phyloP scores from a whole-genome alignment of 1,140 invertebrate species.

The Scylla paramamosain region DNA sequence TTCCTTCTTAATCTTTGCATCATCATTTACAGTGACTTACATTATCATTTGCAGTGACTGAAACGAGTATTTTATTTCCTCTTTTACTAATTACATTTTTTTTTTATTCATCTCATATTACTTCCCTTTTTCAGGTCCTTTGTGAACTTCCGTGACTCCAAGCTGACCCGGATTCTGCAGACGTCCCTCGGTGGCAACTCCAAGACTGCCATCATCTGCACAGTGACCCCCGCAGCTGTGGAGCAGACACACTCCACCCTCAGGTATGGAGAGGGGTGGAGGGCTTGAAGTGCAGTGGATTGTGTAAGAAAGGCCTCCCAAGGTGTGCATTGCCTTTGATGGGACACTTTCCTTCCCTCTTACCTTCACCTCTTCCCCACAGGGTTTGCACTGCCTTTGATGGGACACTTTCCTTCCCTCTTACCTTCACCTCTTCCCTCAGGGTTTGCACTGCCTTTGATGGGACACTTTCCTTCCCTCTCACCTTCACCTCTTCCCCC shows the following conservation, averaged over 20 bases:
- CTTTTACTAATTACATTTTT: not conserved
- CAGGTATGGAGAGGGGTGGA: slow-evolving; percentile 80
- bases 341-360: too few species aligned
- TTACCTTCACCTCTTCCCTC: not conserved
- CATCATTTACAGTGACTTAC: not conserved
- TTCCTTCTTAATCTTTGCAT: not conserved
- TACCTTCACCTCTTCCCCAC: too few species aligned
- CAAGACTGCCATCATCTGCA: slow-evolving; percentile 92
- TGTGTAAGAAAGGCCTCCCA: too few species aligned
- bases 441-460: too few species aligned
- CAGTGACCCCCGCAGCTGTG: slow-evolving; percentile 86
- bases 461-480: too few species aligned
- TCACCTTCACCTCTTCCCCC: not conserved
- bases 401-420: too few species aligned
- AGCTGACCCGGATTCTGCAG: slow-evolving; percentile 88
- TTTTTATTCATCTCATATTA: not conserved
- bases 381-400: too few species aligned
- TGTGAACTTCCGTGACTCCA: slow-evolving; percentile 78
- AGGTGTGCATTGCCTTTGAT: not conserved
- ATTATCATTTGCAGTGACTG: not conserved
- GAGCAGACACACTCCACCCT: slow-evolving; percentile 90
- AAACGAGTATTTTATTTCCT: not conserved
- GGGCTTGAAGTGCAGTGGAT: too few species aligned
- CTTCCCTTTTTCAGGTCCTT: slow-evolving; percentile 56
- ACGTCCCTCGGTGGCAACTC: slow-evolving; percentile 93